phyloP scores from a whole-genome alignment of 2,888 invertebrate genomes.

The Synergus gifuensis region DNA sequence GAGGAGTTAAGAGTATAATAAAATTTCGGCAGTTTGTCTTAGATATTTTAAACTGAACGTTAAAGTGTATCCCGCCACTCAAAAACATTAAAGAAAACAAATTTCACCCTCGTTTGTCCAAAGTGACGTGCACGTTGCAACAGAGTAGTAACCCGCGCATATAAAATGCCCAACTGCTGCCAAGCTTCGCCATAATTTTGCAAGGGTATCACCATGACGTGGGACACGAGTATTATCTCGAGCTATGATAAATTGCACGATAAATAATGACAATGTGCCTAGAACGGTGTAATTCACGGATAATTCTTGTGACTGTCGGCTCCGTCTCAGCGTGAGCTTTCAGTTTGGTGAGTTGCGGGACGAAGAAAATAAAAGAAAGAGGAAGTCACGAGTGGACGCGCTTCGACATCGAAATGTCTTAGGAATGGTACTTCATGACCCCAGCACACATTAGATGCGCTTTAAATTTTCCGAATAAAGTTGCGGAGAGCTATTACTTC shows the following conservation, averaged over 20 bases:
- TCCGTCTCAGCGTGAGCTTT: slow-evolving; percentile 54
- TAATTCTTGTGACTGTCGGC: slow-evolving; percentile 31
- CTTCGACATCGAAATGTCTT: slow-evolving; percentile 7
- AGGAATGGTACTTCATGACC: slow-evolving; percentile 43
- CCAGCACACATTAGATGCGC: slow-evolving; percentile 39
- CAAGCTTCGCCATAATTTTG: slow-evolving; percentile 6
- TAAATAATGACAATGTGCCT: slow-evolving; percentile 36
- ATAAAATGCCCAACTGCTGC: slow-evolving; percentile 32
- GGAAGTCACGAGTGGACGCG: slow-evolving; percentile 32
- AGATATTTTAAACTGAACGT: background rate
- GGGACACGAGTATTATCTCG: slow-evolving; percentile 26
- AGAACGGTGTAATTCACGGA: slow-evolving; percentile 29
- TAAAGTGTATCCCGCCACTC: background rate
- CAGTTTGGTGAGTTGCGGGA: slow-evolving; percentile 40
- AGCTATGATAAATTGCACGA: slow-evolving; percentile 35
- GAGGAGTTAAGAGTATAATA: too few relatives aligned
- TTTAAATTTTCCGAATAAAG: slow-evolving; percentile 54
- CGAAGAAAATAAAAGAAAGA: slow-evolving; percentile 12
- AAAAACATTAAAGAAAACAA: slow-evolving; percentile 30
- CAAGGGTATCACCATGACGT: slow-evolving; percentile 14
- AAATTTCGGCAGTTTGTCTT: background rate
- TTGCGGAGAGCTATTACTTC: slow-evolving; percentile 59
- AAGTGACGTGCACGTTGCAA: background rate
- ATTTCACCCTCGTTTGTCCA: slow-evolving; percentile 20
- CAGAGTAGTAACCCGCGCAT: slow-evolving; percentile 13